Evolutionary conservation across 2,113 vertebrate species (phyloP), one percentile per base, ranked within the genome.

Genomic region (Microcebus griseorufus): DNA sequence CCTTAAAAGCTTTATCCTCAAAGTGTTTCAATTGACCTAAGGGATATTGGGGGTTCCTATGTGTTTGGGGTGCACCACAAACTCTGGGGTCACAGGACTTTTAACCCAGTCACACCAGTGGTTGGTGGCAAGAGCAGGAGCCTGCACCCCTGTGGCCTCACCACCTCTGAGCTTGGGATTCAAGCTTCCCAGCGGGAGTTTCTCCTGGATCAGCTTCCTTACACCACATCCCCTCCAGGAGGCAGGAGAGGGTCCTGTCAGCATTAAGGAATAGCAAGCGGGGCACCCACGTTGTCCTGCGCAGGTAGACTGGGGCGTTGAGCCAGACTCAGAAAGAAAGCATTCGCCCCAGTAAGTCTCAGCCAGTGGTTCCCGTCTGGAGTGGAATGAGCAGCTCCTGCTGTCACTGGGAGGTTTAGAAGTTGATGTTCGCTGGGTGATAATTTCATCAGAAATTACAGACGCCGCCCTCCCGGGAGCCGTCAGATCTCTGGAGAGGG

Each of bases 11-110:
- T 32, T 42, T 10, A 23, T 64, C 72, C 64, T 25, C 6, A 9
- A 48, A 67, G 37, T 2, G 2, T 13, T 34, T 75, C 48, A 0
- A 58, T 12, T 3, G 27, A 14, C 0, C 17, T 32, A n/a, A 14
- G 81, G 9, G 9, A 7, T 22, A 4, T 23, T 3, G 58, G 23
- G n/a, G 51, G 20, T 4, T 32, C 34, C 22, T 6, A 0, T 9
- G 27, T 20, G 10, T 64, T 20, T 34, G 9, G 37, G 51, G 13
- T 4, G 13, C 17, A 42, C 14, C 9, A 9, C 16, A 4, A 9
- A 37, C 14, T 70, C 79, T 12, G 4, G 42, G 6, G 27, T 29
- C n/a, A 12, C 53, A 37, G 32, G n/a, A 55, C 39, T 58, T 32
- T 83, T 32, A 39, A 27, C 48, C 22, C 73, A 20, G 2, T 58